A percentile compares a stretch with the other conserved stretches of the same genome.
phyloP scores from a whole-genome alignment of 92 coral and sea anemone species.

The Epizoanthus stellaris region DNA sequence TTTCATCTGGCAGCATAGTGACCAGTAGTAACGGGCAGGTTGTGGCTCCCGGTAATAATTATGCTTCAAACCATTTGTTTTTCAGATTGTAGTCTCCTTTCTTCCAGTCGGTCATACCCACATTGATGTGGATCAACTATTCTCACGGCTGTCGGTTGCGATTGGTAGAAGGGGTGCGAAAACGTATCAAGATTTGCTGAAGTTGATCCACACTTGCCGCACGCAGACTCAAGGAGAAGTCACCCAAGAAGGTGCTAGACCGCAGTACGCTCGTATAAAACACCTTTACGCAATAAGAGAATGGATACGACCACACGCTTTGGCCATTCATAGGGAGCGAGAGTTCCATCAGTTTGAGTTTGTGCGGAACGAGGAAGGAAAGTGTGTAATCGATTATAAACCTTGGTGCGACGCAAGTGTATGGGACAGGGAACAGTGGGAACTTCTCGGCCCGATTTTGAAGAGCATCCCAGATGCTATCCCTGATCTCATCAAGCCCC shows the following conservation, averaged over 20 bases:
- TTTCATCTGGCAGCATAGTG: too few species aligned
- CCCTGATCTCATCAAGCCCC: slow-evolving; percentile 4
- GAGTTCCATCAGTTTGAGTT: slow-evolving; percentile 34
- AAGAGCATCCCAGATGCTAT: not conserved
- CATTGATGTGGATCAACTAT: slow-evolving; percentile 39
- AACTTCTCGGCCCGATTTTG: slow-evolving; percentile 3
- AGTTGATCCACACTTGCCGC: slow-evolving; percentile 33
- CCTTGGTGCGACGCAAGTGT: slow-evolving; percentile 17
- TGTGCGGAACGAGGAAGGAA: slow-evolving; percentile 5
- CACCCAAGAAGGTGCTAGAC: slow-evolving; percentile 36
- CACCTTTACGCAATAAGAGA: slow-evolving; percentile 37
- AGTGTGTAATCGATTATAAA: slow-evolving; percentile 18
- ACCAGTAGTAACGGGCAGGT: not conserved
- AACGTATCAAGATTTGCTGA: slow-evolving; percentile 31
- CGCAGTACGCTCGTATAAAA: slow-evolving; percentile 23
- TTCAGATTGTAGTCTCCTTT: slow-evolving; percentile 23
- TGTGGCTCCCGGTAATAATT: not conserved
- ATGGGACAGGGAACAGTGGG: slow-evolving; percentile 25
- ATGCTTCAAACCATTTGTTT: not conserved
- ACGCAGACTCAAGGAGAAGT: slow-evolving; percentile 35
- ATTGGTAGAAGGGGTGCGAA: slow-evolving; percentile 6
- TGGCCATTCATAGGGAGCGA: slow-evolving; percentile 7
- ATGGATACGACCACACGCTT: slow-evolving; percentile 35
- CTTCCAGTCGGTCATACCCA: slow-evolving; percentile 39
- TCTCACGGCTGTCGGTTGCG: slow-evolving; percentile 35